Evolutionary conservation across 2,113 vertebrate genomes (phyloP), one percentile per base, ranked within the genome.

Genomic region (Pavo muticus): DNA sequence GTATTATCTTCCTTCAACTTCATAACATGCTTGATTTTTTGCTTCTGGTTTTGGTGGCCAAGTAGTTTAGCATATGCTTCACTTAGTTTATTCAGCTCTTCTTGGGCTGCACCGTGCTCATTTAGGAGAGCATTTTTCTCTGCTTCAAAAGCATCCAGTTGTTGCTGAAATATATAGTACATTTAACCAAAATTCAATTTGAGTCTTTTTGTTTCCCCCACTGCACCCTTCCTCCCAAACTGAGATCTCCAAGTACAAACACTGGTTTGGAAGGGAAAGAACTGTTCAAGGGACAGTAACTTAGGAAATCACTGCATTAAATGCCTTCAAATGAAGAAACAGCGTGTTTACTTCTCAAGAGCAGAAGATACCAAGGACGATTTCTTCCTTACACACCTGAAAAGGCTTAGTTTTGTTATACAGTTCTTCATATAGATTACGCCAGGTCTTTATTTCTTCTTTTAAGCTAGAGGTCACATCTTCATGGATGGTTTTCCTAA

Each of bases 1-100:
- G 95, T 75, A 42, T 99, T 99, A 86, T 99, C 99, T 71, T 99
- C 98, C 89, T 99, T 99, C 50, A 99, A 40, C 91, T 99, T 99
- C 97, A 99, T 97, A 89, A 99, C 98, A 56, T 99, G 99, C 84
- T 98, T 99, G 96, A 99, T 99, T 98, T 99, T 99, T 97, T 99
- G 99, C 93, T 98, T 99, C 94, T 99, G 98, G 97, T 99, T 99
- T 95, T 99, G 99, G 95, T 99, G 99, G 52, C 99, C 99, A 88
- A 99, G 97, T 82, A 99, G 97, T 40, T 97, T 98, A 32, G 98
- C 98, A 50, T 99, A 99, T 0, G 99, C 99, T 25, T 98, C 98
- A 6, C 98, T 98, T 59, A 99, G 74, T 94, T 98, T 98, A 96
- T 98, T 99, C 60, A 99, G 94, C 90, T 99, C 98, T 50, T 99